Percentiles rank a stretch among this genome's conserved stretches.
phyloP scores from a whole-genome alignment of 2,888 invertebrate species.

The Dione vanillae region DNA sequence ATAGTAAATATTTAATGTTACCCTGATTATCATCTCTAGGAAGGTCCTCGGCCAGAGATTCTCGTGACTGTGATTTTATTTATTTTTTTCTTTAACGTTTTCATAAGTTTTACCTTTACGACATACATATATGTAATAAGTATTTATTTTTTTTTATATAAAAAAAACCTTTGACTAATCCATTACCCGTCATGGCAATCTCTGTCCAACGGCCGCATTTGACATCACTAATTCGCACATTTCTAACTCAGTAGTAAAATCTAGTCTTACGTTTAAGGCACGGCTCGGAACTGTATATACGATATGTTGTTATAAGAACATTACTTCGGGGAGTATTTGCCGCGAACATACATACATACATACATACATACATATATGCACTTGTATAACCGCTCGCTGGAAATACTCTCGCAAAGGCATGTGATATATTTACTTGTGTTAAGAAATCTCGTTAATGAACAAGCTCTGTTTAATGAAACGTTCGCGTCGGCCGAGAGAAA shows the following conservation, averaged over 20 bases:
- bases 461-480: conserved; percentile 51
- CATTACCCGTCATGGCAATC: conserved; percentile 42
- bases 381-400: conserved; percentile 59
- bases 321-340: conserved; percentile 72
- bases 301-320: conserved; percentile 73
- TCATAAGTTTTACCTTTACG: conserved; percentile 32
- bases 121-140: conserved; percentile 23
- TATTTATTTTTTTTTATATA: conserved; percentile 30
- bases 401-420: conserved; percentile 73
- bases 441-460: conserved; percentile 63
- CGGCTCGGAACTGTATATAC: conserved; percentile 77
- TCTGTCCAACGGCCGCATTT: conserved; percentile 43
- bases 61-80: conserved; percentile 40
- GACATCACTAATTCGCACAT: conserved; percentile 65
- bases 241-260: conserved; percentile 79
- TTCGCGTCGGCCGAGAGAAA: conserved; percentile 64
- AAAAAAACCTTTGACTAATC: conserved; percentile 35
- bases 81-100: conserved; percentile 25
- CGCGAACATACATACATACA: conserved; percentile 53
- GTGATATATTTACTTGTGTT: conserved; percentile 79
- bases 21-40: conserved; percentile 47
- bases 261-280: conserved; percentile 82
- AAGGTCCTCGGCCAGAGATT: conserved; percentile 47
- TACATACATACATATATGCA: conserved; percentile 50
- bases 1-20: conserved; percentile 52